phyloP scores from a whole-genome alignment of 2,797 vertebrate genomes.

The Sebastes elongatus region DNA sequence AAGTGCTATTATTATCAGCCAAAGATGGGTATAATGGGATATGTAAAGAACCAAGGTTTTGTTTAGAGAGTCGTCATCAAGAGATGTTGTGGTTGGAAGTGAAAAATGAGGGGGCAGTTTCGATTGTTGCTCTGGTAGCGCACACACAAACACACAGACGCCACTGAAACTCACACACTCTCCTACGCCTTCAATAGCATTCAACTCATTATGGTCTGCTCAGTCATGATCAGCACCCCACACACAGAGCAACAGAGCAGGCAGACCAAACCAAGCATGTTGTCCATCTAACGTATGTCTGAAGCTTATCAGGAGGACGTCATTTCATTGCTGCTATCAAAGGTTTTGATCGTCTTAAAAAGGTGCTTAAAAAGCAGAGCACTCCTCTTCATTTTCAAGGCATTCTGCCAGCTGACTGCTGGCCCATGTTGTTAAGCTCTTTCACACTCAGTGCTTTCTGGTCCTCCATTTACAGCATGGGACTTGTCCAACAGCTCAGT shows the following conservation, averaged over 20 bases:
- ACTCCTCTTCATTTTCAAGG: constrained; percentile 1
- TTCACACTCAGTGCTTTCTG: constrained; percentile 10
- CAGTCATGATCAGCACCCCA: constrained; percentile 9
- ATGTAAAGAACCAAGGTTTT: constrained; percentile 19
- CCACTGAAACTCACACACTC: constrained; percentile 34
- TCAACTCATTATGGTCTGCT: constrained; percentile 14
- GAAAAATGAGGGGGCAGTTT: constrained; percentile 45
- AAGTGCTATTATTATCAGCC: constrained; percentile 33
- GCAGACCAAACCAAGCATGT: background rate
- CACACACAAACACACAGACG: background rate
- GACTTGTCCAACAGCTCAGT: background rate
- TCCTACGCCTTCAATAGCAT: constrained; percentile 28
- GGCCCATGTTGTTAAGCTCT: background rate
- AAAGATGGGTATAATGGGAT: constrained; percentile 1
- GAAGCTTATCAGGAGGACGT: background rate
- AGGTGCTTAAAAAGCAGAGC: background rate
- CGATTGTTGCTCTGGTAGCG: constrained; percentile 6
- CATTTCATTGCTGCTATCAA: background rate
- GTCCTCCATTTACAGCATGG: constrained; percentile 1
- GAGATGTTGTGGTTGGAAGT: constrained; percentile 15
- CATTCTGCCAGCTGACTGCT: constrained; percentile 23
- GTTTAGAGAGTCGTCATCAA: background rate
- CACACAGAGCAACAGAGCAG: background rate
- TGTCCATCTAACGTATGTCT: background rate
- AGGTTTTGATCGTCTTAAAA: background rate